These are phyloP conservation scores for Channa striata DNA, from an alignment of 2,797 vertebrate genomes.

Conservation along the genomic window DNA sequence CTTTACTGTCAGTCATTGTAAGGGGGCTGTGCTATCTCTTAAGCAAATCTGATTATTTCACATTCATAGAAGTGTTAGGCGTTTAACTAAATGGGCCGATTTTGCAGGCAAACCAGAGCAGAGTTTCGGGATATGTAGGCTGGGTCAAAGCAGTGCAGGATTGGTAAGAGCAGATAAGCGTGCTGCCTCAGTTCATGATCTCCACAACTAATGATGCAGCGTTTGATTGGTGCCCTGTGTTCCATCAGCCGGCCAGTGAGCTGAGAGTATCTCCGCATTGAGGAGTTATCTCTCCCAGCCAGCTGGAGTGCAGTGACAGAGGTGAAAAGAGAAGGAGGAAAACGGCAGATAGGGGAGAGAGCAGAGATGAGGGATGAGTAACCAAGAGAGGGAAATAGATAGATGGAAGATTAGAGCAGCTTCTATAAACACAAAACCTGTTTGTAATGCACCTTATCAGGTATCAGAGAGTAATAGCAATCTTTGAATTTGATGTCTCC, in stretches of 20 bases:
- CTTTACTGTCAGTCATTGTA: constrained; percentile 29
- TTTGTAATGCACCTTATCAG: constrained; percentile 61
- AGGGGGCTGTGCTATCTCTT: constrained; percentile 29
- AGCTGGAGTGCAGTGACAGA: constrained; percentile 81
- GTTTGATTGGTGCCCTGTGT: constrained; percentile 63
- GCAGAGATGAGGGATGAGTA: constrained; percentile 58
- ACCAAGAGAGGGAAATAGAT: constrained; percentile 38
- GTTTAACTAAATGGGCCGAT: constrained; percentile 27
- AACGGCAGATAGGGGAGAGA: constrained; percentile 49
- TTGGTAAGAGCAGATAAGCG: constrained; percentile 65
- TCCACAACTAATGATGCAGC: constrained; percentile 68
- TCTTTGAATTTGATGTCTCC: constrained; percentile 26
- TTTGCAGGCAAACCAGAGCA: constrained; percentile 9
- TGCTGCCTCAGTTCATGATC: constrained; percentile 44
- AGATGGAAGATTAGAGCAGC: constrained; percentile 44
- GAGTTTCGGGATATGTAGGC: constrained; percentile 32
- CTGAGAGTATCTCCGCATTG: constrained; percentile 57
- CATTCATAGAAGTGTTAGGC: constrained; percentile 23
- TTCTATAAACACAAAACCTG: constrained; percentile 44
- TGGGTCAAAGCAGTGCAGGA: constrained; percentile 41
- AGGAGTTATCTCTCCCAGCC: constrained; percentile 82
- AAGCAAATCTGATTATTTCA: constrained; percentile 40
- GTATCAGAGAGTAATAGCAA: constrained; percentile 32
- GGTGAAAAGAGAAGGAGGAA: constrained; percentile 63
- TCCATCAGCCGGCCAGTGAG: constrained; percentile 67